phyloP scores from a whole-genome alignment of 2,113 vertebrate genomes.

The Machaerirhynchus nigripectus region DNA sequence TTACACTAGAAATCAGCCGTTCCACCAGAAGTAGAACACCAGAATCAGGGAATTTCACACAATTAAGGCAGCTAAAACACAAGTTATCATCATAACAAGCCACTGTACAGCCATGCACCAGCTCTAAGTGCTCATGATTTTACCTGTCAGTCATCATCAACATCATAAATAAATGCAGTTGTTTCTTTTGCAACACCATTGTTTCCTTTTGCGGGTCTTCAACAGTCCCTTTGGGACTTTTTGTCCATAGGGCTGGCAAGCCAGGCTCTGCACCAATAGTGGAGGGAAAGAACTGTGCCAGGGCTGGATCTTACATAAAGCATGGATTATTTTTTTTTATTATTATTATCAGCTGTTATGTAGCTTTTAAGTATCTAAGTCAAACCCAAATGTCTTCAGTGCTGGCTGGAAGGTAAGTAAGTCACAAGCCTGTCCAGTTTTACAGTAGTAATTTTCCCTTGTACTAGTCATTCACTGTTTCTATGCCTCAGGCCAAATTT shows the following conservation, averaged over 20 bases:
- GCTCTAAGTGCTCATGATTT: background rate
- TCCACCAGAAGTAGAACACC: background rate
- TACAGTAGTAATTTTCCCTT: background rate
- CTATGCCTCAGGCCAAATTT: background rate
- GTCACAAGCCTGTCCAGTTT: background rate
- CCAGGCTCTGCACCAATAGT: background rate
- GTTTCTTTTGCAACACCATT: background rate
- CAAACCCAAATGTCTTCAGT: background rate
- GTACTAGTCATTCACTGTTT: background rate
- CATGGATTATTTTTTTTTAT: no score
- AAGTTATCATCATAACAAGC: background rate
- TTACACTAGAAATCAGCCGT: background rate
- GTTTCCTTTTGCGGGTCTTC: background rate
- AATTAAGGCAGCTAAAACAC: background rate
- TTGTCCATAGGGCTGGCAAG: background rate
- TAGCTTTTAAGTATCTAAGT: background rate
- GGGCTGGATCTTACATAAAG: background rate
- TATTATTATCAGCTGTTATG: background rate
- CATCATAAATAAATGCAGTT: background rate
- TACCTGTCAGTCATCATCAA: background rate
- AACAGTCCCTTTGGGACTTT: background rate
- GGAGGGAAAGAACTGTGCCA: background rate
- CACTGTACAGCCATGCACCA: background rate
- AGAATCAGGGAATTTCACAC: background rate
- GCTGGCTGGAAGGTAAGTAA: background rate